Percentiles rank a stretch among this genome's conserved stretches.
These are phyloP conservation scores for Gari tellinella DNA, from an alignment of 2,888 invertebrate species.

Conservation along the genomic window DNA sequence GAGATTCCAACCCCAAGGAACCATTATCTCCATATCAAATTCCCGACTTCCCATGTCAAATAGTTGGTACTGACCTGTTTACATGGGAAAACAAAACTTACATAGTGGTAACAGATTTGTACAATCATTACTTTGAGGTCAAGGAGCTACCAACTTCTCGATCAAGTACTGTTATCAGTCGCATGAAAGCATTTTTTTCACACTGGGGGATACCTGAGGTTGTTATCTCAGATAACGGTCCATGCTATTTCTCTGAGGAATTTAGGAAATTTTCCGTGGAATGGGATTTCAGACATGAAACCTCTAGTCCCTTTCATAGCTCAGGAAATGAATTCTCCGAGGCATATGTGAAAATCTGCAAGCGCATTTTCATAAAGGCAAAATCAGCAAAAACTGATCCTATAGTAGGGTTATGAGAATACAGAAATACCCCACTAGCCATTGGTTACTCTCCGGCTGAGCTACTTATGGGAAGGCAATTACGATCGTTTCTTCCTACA, in stretches of 20 bases:
- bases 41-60: too few species aligned
- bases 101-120: slow-evolving; percentile 52
- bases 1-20: too few species aligned
- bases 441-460: slow-evolving; percentile 39
- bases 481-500: slow-evolving; percentile 29
- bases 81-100: slow-evolving; percentile 34
- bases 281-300: slow-evolving; percentile 52
- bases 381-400: slow-evolving; percentile 1
- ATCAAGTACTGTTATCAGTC: too few species aligned
- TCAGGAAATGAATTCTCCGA: slow-evolving; percentile 61
- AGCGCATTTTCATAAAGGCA: slow-evolving; percentile 44
- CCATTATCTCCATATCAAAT: too few species aligned
- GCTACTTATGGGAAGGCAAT: slow-evolving; percentile 40
- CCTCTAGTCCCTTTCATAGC: slow-evolving; percentile 46
- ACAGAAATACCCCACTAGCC: slow-evolving; percentile 37
- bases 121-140: slow-evolving; percentile 35
- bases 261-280: too few species aligned
- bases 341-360: slow-evolving; percentile 54
- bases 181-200: too few species aligned
- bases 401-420: slow-evolving; percentile 40
- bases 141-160: too few species aligned
- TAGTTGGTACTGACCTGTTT: too few species aligned
- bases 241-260: too few species aligned
- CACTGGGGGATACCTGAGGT: too few species aligned
- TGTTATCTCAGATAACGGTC: too few species aligned